Base-by-base conservation (phyloP, 2,888 invertebrate genomes). In the Hydrotaea cyrtoneurina region DNA sequence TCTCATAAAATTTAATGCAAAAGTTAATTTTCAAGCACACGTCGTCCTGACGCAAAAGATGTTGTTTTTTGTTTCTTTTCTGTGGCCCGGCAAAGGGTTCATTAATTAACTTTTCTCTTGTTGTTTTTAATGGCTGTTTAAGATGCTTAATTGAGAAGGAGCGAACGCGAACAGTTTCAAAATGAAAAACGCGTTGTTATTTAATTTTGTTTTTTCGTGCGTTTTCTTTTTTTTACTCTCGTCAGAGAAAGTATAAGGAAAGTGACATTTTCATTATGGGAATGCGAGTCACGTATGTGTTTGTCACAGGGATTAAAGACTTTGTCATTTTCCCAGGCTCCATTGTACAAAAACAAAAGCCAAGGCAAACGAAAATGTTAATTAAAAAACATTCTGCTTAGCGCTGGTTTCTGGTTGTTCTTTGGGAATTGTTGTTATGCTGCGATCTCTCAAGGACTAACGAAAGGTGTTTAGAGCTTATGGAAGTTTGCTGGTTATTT, bases 241-340 rank as follows among this genome's bases (percentile, higher is more conserved):
- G 13, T 31, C 21, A 17, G 46, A 50, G 43, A 46, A 50, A 75
- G 8, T n/a, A n/a, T n/a, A n/a, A 43, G 69, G 69, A 53, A 59
- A 74, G 31, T 74, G 82, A 85, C 85, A 85, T 82, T 85, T 85
- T 85, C 79, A 85, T 85, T 85, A 85, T 79, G 73, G 66, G 69
- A 85, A 85, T 85, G 82, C 85, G 55, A 82, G 85, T 85, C 85
- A 85, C 82, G 85, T 85, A 85, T 85, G 82, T 46, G 43, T 13
- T 85, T 59, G 74, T 55, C 57, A 39, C 59, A 62, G 82, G 81
- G 81, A 82, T 85, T 82, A 85, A 77, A 66, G 72, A 53, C 71
- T 72, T 72, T 72, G 66, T 66, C 69, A 39, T 43, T 21, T 55
- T 64, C 64, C 39, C 19, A 59, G 59, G 59, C 23, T 50, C 50